These are phyloP conservation scores for Catalaphyllia jardinei DNA, from an alignment of 64 coral and sea anemone species.

Conservation along the genomic window DNA sequence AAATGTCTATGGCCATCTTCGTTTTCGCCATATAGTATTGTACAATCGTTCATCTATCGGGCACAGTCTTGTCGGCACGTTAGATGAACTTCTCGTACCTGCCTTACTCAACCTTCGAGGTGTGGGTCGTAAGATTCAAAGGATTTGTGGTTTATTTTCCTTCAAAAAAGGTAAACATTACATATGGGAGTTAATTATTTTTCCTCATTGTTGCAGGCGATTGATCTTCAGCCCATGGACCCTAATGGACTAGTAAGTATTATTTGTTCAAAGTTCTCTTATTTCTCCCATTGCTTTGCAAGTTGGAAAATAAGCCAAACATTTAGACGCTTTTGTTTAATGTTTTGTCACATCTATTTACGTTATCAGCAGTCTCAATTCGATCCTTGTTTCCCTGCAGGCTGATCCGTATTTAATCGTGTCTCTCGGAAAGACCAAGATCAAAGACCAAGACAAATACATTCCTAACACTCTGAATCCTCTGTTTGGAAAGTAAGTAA, in stretches of 20 bases:
- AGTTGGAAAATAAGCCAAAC: no score
- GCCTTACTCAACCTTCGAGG: no score
- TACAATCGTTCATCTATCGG: no score
- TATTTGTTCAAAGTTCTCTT: not conserved
- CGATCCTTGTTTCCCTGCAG: not conserved
- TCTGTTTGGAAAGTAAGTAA: constrained; percentile 58
- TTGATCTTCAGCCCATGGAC: constrained; percentile 93
- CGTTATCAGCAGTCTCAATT: no score
- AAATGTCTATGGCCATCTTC: no score
- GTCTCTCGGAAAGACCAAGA: constrained; percentile 44
- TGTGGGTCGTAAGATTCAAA: no score
- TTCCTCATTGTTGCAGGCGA: constrained; percentile 38
- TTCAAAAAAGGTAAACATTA: no score
- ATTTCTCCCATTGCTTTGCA: not conserved
- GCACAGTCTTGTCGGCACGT: no score
- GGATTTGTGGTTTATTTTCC: no score
- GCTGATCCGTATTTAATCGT: constrained; percentile 64
- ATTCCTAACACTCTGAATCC: constrained; percentile 69
- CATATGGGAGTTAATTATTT: not conserved
- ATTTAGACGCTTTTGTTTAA: not conserved
- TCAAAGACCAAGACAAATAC: constrained; percentile 66
- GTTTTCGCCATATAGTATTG: no score
- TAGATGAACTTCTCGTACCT: no score
- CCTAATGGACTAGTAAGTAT: constrained; percentile 87
- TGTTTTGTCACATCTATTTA: not conserved